Evolutionary conservation across 2,888 invertebrate genomes (phyloP).

Genomic region (Drepana falcataria): DNA sequence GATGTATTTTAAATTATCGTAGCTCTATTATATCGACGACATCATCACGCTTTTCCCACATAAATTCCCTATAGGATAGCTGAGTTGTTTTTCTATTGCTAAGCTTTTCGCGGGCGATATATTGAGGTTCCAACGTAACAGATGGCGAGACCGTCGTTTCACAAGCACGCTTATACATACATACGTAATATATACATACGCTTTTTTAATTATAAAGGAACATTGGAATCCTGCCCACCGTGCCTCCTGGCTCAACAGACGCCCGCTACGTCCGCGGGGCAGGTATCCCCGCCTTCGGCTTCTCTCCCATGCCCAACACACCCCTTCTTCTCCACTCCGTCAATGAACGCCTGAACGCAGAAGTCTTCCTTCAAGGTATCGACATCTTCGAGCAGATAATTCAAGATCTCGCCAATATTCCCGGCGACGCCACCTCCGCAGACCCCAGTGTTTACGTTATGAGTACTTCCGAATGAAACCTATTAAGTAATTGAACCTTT

Average conservation of each 20-base stretch:
- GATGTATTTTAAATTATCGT: too few relatives aligned
- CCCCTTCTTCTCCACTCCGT: conserved; percentile 88
- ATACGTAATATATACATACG: too few relatives aligned
- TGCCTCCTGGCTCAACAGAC: conserved; percentile 90
- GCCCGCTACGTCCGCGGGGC: conserved; percentile 85
- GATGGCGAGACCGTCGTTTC: too few relatives aligned
- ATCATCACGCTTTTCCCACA: too few relatives aligned
- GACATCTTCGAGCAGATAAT: conserved; percentile 82
- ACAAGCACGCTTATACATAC: too few relatives aligned
- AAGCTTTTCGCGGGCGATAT: too few relatives aligned
- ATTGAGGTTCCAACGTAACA: too few relatives aligned
- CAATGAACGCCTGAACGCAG: conserved; percentile 85
- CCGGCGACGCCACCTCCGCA: conserved; percentile 3
- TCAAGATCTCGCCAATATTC: conserved; percentile 13
- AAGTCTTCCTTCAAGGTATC: conserved; percentile 85
- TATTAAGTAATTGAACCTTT: not conserved
- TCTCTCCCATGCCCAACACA: conserved; percentile 90
- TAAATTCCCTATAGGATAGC: too few relatives aligned
- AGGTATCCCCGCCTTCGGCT: conserved; percentile 89
- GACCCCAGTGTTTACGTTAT: conserved; percentile 12
- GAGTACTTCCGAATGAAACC: conserved; percentile 3
- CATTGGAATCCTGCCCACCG: conserved; percentile 77
- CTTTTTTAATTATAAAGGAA: conserved; percentile 37
- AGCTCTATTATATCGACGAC: too few relatives aligned
- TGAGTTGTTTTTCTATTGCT: too few relatives aligned